Conservation (phyloP, 2,113 vertebrate species). For the Ptyas mucosa region DNA sequence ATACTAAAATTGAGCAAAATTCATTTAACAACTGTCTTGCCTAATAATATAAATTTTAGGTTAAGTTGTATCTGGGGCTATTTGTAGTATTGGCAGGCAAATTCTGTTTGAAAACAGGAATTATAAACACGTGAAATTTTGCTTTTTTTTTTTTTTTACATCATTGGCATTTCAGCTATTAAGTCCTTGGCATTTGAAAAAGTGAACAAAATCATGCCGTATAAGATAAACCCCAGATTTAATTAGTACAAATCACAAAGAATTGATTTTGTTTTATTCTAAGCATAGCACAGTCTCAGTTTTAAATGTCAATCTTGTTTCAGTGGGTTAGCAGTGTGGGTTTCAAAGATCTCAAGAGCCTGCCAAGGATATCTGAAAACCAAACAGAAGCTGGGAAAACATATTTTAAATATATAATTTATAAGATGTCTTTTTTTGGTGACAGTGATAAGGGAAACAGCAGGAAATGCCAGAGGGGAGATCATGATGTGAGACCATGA, state of each 20-base stretch:
- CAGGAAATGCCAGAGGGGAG: constrained; percentile 32
- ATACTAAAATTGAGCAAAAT: not conserved
- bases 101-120: not conserved
- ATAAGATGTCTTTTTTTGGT: constrained; percentile 17
- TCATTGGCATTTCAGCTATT: not conserved
- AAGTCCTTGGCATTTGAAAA: not conserved
- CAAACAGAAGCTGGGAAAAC: constrained; percentile 16
- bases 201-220: not conserved
- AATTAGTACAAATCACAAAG: not conserved
- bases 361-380: constrained; percentile 20
- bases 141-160: not conserved
- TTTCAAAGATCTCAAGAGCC: constrained; percentile 22
- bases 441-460: constrained; percentile 15
- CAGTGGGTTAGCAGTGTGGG: constrained; percentile 10
- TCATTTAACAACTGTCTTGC: not conserved
- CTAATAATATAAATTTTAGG: not conserved
- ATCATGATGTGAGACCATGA: constrained; percentile 11
- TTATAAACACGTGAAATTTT: not conserved
- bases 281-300: not conserved
- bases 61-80: not conserved
- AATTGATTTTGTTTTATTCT: not conserved
- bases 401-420: constrained; percentile 41
- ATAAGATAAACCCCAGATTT: not conserved
- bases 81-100: not conserved
- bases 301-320: constrained; percentile 14